Evolutionary conservation across 2,797 vertebrate genomes (phyloP), one percentile per base, ranked within the genome.

Genomic region (Cyclura pinguis): DNA sequence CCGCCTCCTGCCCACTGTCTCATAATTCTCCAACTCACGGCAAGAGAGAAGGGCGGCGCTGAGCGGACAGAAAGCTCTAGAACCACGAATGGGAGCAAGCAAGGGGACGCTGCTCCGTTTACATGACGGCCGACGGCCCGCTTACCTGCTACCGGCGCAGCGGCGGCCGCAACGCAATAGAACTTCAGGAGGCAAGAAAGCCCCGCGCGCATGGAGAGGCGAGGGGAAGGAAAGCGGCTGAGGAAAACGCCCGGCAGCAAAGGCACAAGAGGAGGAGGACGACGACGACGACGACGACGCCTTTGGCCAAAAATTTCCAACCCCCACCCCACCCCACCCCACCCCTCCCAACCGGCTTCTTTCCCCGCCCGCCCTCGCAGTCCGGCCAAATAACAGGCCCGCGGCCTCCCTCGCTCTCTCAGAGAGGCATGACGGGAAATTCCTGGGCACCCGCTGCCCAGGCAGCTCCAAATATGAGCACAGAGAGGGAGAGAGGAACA

Each of bases 381-480:
- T 9, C 38, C 35, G 22, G 93, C 27, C 82, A 91, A 91, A 89
- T 80, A 88, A 88, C 85, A 88, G 93, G 67, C 16, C 69, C 74
- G 13, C 35, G 0, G 76, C 32, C 22, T 62, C 59, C 24, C 62
- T 64, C 62, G 4, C 59, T 67, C 47, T 94, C 55, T 95, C 96
- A 95, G 96, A 92, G 94, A 96, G 97, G 98, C 97, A 98, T 98
- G 97, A 96, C 97, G 97, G 97, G 98, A 98, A 98, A 98, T 98
- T 98, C 98, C 98, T 96, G 95, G 95, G 93, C 96, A 94, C 94
- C 90, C 93, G 93, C 96, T 85, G 95, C 96, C 94, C 97, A 97
- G n/a, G 87, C 80, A 82, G 14, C 94, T 97, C 98, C 98, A 98
- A 98, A 98, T 98, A 98, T 98, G 98, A 98, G 93, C 98, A 98